A percentile compares a stretch with the other conserved stretches of the same genome.
These are phyloP conservation scores for Cotesia chilonis DNA, from an alignment of 1,140 invertebrate species.

Conservation along the genomic window DNA sequence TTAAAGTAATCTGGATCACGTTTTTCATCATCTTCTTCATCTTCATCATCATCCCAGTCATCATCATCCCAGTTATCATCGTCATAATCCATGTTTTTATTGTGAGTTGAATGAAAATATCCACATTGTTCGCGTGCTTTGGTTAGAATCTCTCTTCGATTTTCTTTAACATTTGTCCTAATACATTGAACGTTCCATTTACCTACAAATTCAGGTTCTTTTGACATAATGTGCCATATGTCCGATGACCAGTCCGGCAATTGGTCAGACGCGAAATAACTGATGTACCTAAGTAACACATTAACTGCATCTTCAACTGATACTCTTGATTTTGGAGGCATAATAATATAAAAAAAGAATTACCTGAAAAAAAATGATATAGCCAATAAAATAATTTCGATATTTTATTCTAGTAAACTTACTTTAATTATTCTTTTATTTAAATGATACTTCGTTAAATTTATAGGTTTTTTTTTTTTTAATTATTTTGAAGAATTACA, in stretches of 20 bases:
- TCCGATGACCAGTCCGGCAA: neutral
- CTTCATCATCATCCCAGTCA: too few species aligned
- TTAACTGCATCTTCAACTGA: neutral
- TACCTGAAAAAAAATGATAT: too few species aligned
- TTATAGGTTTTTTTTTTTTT: too few species aligned
- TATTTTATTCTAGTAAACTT: too few species aligned
- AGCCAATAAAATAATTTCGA: too few species aligned
- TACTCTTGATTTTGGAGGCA: neutral
- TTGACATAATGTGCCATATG: neutral
- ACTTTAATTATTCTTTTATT: too few species aligned
- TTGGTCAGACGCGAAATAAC: neutral
- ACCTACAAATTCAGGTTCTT: slow-evolving; percentile 7
- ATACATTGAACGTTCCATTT: neutral
- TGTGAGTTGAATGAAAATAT: neutral
- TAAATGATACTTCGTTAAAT: too few species aligned
- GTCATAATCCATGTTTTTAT: too few species aligned
- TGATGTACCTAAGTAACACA: neutral
- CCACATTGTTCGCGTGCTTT: neutral
- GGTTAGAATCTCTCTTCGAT: neutral
- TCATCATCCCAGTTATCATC: too few species aligned
- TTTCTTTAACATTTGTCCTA: slow-evolving; percentile 3
- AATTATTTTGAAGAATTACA: too few species aligned
- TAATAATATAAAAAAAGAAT: neutral
- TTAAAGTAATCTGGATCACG: neutral
- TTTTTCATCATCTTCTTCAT: neutral